Base-by-base conservation (phyloP, 92 coral and sea anemone genomes). In the Muricea muricata region DNA sequence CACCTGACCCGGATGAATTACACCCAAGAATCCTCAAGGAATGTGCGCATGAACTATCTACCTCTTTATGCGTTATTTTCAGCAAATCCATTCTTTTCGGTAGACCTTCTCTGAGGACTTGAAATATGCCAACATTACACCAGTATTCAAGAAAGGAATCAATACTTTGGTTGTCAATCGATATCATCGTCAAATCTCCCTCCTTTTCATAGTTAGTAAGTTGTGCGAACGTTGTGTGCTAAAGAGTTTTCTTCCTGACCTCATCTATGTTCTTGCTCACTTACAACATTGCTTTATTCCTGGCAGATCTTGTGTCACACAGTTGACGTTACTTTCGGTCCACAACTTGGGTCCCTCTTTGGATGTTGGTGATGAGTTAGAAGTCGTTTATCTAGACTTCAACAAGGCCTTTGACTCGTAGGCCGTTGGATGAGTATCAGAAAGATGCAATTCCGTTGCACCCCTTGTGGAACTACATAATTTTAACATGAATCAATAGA, bases 321-420 rank as follows among this genome's bases (percentile, higher is more conserved):
- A 90, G 56, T 78, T 90, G 42, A 4, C 4, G 13, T 69, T 48
- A 65, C 6, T 42, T 9, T 63, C 47, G 3, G 65, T 75, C 76
- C 88, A 88, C 52, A 85, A 84, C 0, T 12, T 88, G 1, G 88
- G 85, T 3, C 29, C 41, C 30, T 7, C 85, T 4, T 79, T 88
- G 3, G 91, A 88, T 52, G 71, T 56, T 84, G 90, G 87, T 4
- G 18, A 66, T 7, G 87, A 89, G 54, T 17, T 45, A 0, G 93
- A 89, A n/a, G 73, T 58, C 75, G 34, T 89, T 58, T 89, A 81
- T 54, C 83, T 88, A 65, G 92, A 85, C 76, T 82, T 89, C 26
- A 85, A 79, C n/a, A 86, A 82, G 55, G 89, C 92, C 30, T 89
- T 89, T 47, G 86, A 84, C 63, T 71, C 86, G 5, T 86, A 85